These are phyloP conservation scores for Oxycera nigricornis DNA, from an alignment of 2,888 invertebrate species.

Conservation along the genomic window DNA sequence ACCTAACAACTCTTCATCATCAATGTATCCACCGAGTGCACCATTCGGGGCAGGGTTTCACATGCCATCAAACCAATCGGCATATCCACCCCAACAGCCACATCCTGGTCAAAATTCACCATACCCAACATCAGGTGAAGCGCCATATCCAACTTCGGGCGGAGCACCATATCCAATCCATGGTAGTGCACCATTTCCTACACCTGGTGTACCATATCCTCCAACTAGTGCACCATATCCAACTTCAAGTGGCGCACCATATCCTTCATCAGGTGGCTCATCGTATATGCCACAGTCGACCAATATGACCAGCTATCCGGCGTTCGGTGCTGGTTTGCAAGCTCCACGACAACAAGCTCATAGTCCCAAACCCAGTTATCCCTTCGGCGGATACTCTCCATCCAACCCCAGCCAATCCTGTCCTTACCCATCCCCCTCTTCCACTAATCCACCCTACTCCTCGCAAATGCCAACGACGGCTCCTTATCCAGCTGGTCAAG, in stretches of 20 bases:
- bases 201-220: slow-evolving; percentile 48
- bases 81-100: slow-evolving; percentile 35
- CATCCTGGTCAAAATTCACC: slow-evolving; percentile 43
- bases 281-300: slow-evolving; percentile 44
- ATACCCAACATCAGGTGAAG: slow-evolving; percentile 32
- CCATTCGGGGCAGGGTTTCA: slow-evolving; percentile 60
- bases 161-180: background rate
- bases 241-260: slow-evolving; percentile 41
- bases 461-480: slow-evolving; percentile 49
- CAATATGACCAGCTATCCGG: slow-evolving; percentile 38
- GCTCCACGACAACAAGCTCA: slow-evolving; percentile 4
- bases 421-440: slow-evolving; percentile 29
- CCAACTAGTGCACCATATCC: slow-evolving; percentile 39
- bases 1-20: slow-evolving; percentile 45
- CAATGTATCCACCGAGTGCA: slow-evolving; percentile 48
- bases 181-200: slow-evolving; percentile 28
- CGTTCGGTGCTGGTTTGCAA: slow-evolving; percentile 27
- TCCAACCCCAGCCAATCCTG: background rate
- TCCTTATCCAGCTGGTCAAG: slow-evolving; percentile 24
- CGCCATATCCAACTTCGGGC: slow-evolving; percentile 16
- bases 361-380: slow-evolving; percentile 14
- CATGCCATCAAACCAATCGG: slow-evolving; percentile 49
- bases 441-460: background rate
- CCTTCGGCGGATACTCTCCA: slow-evolving; percentile 15
- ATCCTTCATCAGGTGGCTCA: slow-evolving; percentile 43